Percentiles rank a stretch among this genome's conserved stretches.
These are phyloP conservation scores for Allygus modestus DNA, from an alignment of 2,888 invertebrate genomes.

Conservation along the genomic window DNA sequence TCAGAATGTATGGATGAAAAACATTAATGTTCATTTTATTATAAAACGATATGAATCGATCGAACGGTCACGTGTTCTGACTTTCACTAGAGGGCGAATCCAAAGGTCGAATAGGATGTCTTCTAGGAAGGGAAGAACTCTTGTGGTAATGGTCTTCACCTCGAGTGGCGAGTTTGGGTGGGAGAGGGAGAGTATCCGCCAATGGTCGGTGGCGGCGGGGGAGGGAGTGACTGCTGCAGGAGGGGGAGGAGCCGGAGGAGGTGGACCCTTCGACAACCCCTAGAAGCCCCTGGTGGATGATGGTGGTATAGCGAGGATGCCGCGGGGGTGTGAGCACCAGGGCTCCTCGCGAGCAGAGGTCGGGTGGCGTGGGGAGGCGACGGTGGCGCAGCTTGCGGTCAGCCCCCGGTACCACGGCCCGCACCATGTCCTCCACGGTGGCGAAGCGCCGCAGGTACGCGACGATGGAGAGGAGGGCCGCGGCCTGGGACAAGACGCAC, in stretches of 20 bases:
- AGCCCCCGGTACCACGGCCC: constrained; percentile 80
- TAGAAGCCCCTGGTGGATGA: constrained; percentile 74
- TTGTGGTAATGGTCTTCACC: background rate
- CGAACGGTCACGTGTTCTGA: background rate
- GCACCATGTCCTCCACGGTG: constrained; percentile 80
- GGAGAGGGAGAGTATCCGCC: background rate
- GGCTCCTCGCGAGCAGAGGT: background rate
- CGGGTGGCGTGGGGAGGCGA: constrained; percentile 33
- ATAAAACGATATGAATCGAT: background rate
- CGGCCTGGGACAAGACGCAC: constrained; percentile 74
- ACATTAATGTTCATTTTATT: background rate
- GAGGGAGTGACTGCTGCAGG: constrained; percentile 43
- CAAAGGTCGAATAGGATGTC: background rate
- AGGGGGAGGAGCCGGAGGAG: constrained; percentile 68
- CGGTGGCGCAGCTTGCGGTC: constrained; percentile 78
- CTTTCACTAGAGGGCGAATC: constrained; percentile 35
- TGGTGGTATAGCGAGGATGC: constrained; percentile 66
- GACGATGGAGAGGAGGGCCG: constrained; percentile 78
- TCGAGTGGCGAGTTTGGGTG: background rate
- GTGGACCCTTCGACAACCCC: constrained; percentile 72
- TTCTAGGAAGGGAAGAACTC: background rate
- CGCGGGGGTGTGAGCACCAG: constrained; percentile 10
- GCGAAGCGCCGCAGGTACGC: constrained; percentile 80
- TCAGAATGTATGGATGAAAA: too few species aligned
- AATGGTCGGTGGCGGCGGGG: background rate